These are phyloP conservation scores for Eleginops maclovinus DNA, from an alignment of 2,113 vertebrate genomes.

Conservation along the genomic window DNA sequence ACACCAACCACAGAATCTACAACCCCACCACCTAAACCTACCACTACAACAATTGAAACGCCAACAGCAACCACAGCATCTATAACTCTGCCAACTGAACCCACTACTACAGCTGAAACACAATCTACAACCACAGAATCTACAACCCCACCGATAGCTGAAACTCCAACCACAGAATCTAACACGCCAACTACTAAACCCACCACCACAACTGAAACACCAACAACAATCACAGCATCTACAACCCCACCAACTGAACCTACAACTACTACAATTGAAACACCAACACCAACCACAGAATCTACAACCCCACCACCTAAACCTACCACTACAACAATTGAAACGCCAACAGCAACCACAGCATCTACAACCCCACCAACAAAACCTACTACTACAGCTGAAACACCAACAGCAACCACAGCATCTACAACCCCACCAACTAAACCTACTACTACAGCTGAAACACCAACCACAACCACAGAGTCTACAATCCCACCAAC, in stretches of 20 bases:
- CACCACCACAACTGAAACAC: background rate
- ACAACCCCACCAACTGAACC: background rate
- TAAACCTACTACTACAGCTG: background rate
- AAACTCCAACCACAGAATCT: background rate
- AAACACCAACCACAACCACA: fast-evolving
- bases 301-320: background rate
- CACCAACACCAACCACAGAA: background rate
- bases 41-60: too few relatives aligned
- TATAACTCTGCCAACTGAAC: too few relatives aligned
- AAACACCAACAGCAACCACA: too few relatives aligned
- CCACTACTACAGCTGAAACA: too few relatives aligned
- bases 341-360: background rate
- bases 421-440: background rate
- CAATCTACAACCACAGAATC: too few relatives aligned
- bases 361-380: too few relatives aligned
- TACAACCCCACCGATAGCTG: too few relatives aligned
- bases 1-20: too few relatives aligned
- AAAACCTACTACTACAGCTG: too few relatives aligned
- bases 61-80: too few relatives aligned
- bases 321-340: background rate
- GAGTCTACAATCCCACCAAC: background rate
- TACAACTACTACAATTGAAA: background rate
- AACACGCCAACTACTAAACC: background rate
- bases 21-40: too few relatives aligned
- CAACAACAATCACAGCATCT: background rate